Evolutionary conservation across 2,797 vertebrate genomes (phyloP).

Genomic region (Sebastes ruberrimus): DNA sequence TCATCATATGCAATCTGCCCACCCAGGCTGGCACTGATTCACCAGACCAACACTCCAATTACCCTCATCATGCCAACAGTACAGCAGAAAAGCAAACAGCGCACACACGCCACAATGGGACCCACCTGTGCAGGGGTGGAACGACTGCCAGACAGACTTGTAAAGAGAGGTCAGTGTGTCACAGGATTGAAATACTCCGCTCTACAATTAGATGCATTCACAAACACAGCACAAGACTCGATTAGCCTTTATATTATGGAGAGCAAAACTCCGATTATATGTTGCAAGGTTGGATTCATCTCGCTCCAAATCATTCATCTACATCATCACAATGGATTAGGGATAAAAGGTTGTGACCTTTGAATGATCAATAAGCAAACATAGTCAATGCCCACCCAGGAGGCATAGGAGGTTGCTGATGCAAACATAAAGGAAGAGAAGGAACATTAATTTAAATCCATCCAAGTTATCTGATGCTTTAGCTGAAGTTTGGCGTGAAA

Average conservation of each 20-base stretch:
- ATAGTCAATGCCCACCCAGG: slow-evolving; percentile 36
- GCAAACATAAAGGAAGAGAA: slow-evolving; percentile 19
- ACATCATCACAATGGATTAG: slow-evolving; percentile 69
- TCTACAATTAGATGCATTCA: slow-evolving; percentile 49
- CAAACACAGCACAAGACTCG: slow-evolving; percentile 32
- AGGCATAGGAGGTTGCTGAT: slow-evolving; percentile 16
- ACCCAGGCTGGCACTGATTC: slow-evolving; percentile 86
- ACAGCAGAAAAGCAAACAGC: slow-evolving; percentile 65
- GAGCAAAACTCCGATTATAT: slow-evolving; percentile 33
- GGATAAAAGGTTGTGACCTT: slow-evolving; percentile 55
- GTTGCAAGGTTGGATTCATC: slow-evolving; percentile 47
- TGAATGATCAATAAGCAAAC: slow-evolving; percentile 68
- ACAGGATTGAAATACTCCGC: slow-evolving; percentile 31
- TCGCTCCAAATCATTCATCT: slow-evolving; percentile 61
- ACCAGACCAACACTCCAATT: slow-evolving; percentile 82
- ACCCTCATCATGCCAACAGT: slow-evolving; percentile 82
- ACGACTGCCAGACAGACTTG: slow-evolving; percentile 37
- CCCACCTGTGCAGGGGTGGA: slow-evolving; percentile 71
- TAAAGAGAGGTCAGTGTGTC: slow-evolving; percentile 55
- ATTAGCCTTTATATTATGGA: slow-evolving; percentile 36
- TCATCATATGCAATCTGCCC: slow-evolving; percentile 84
- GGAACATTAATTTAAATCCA: background rate
- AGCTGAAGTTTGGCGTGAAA: slow-evolving; percentile 27
- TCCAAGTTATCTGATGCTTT: background rate
- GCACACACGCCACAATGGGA: slow-evolving; percentile 54